Base-by-base conservation (phyloP, 2,113 vertebrate genomes). In the Bothrops jararaca region DNA sequence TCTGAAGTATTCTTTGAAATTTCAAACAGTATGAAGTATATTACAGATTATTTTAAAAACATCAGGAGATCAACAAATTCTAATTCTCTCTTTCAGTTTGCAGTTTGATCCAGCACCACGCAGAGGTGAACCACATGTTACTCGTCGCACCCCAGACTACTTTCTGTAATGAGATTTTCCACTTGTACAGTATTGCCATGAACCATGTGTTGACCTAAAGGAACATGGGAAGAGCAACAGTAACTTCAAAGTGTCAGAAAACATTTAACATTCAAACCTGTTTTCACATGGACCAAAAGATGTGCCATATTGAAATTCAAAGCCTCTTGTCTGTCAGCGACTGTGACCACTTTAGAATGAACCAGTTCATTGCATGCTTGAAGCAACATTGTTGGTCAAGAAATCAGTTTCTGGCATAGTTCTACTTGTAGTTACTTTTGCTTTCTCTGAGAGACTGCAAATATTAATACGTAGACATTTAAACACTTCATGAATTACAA, bases 101-200 rank as follows among this genome's bases (percentile, higher is more conserved):
- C 99, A 99, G 98, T 99, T 99, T 85, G 99, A 99, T 92, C 99
- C 99, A 0, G 99, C 99, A 0, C 99, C 99, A 20, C 99, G 99
- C 90, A 97, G 99, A 98, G 99, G 99, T 89, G 99, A 99, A 92
- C 99, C 99, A 92, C 99, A 99, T n/a, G 99, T 99, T 91, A 99
- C 99, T 92, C 99, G 99, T 94, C 99, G 99, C 93, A 99, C 99
- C 94, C 99, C 99, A 93, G 99, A 99, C 97, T 99, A 99, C 98
- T 99, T 99, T 98, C 98, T 99, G 98, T 99, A 98, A 99, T 97
- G 96, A 97, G 95, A 97, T 96, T 97, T 96, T 97, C 96, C 96
- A 97, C 96, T 97, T 98, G 98, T 98, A 98, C 98, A 98, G 98
- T 98, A 98, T 98, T 98, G 97, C 98, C 98, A 98, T 97, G 96